Base-by-base conservation (phyloP, 2,113 vertebrate species). In the Corythornis madagascariensis region DNA sequence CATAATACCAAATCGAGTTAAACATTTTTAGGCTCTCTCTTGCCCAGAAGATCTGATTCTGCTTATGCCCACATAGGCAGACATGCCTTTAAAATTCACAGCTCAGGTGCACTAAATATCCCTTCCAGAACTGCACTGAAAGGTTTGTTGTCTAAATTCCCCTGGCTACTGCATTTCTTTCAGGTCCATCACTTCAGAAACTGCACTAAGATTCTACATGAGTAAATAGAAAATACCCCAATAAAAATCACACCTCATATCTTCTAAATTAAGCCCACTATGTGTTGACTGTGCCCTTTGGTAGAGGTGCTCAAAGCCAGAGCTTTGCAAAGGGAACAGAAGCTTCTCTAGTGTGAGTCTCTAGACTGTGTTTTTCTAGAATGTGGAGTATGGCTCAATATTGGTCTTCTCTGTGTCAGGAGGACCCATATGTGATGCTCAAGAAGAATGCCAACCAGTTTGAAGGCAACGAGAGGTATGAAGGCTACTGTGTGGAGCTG, bases 401-500 rank as follows among this genome's bases (percentile, higher is more conserved):
- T 50, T n/a, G 16, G 33, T 48, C 90, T 88, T 76, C 40, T 92
- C 43, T 92, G 95, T 67, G 50, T 88, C 97, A 99, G 99, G 99
- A 99, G 96, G 98, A 99, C 29, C 99, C 99, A 4, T 99, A 99
- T 2, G 99, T 99, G 94, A 99, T 99, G 99, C 97, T 99, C 89
- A 99, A 99, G 97, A 99, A 99, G 96, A 99, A 99, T 1, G 99
- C 99, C 43, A 99, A 99, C 71, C 98, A 98, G 95, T 97, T 99
- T 57, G 97, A 97, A 82, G 99, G 99, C 61, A 99, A 99, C 4
- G 98, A 99, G 91, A 98, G 98, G 88, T 99, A 99, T 1, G 99
- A 99, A 95, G 99, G 99, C 80, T 99, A 99, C 96, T 99, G 99
- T 2, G 99, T 99, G 31, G 99, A 99, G 95, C 97, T 99, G 35